A percentile compares a stretch with the other conserved stretches of the same genome.
phyloP scores from a whole-genome alignment of 2,797 vertebrate species.

The Nothura maculosa region DNA sequence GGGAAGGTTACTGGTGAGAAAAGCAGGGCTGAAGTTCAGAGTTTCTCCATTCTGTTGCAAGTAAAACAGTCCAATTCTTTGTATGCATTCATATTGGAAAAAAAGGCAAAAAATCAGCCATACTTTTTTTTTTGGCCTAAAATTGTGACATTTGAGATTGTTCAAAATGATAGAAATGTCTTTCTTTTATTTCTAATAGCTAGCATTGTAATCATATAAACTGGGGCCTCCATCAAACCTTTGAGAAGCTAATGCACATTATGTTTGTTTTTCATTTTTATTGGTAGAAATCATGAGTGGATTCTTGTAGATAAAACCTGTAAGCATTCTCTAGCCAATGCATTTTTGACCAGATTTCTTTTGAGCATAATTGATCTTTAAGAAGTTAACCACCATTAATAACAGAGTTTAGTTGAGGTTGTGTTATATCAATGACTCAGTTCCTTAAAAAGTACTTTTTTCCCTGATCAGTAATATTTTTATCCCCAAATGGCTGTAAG shows the following conservation, averaged over 20 bases:
- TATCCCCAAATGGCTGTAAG: too few species aligned
- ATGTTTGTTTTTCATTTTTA: neutral
- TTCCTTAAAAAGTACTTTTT: neutral
- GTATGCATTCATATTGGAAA: neutral
- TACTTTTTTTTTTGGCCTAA: neutral
- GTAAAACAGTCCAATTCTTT: neutral
- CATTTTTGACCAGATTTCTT: neutral
- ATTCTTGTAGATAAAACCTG: neutral
- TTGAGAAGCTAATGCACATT: too few species aligned
- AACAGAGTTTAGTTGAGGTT: neutral
- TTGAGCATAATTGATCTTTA: neutral
- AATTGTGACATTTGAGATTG: neutral
- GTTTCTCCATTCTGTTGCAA: neutral
- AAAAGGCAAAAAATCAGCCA: neutral
- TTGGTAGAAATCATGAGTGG: neutral
- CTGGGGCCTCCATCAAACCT: neutral
- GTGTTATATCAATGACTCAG: neutral
- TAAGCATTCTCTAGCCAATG: neutral
- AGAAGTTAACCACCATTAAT: neutral
- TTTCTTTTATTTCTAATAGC: neutral
- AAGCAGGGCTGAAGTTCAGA: neutral
- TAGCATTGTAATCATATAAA: neutral
- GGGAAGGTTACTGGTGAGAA: neutral
- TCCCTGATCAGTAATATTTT: neutral
- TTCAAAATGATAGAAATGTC: neutral